phyloP scores from a whole-genome alignment of 2,113 vertebrate species.

The Cynocephalus volans region DNA sequence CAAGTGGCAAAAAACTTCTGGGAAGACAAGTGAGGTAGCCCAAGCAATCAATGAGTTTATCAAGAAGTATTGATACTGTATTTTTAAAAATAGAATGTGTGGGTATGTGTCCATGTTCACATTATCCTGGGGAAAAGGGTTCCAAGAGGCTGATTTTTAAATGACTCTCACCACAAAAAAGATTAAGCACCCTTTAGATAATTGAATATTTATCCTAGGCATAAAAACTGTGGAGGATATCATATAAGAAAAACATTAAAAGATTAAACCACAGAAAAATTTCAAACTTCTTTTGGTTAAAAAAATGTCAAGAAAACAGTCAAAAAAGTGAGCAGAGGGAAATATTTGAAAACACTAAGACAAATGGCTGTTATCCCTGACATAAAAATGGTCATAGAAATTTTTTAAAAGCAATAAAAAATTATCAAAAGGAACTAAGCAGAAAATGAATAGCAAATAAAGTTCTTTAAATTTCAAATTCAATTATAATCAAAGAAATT shows the following conservation, averaged over 20 bases:
- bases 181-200: not conserved
- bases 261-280: slow-evolving; percentile 36
- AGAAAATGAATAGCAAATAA: slow-evolving; percentile 50
- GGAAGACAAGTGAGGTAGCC: not conserved
- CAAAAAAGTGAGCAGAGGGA: not conserved
- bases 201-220: slow-evolving; percentile 21
- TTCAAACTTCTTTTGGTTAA: not conserved
- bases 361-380: not conserved
- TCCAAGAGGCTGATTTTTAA: not conserved
- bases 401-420: slow-evolving; percentile 9
- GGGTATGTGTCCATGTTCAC: not conserved
- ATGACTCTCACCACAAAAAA: not conserved
- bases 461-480: slow-evolving; percentile 19
- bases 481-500: slow-evolving; percentile 40
- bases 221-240: not conserved
- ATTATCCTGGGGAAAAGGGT: not conserved
- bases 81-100: not conserved
- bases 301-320: not conserved
- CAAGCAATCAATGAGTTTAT: not conserved
- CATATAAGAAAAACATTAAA: slow-evolving; percentile 28
- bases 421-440: not conserved
- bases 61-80: not conserved
- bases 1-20: not conserved
- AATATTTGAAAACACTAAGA: slow-evolving; percentile 1
- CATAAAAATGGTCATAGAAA: not conserved